These are phyloP conservation scores for Clunio marinus DNA, from an alignment of 2,888 invertebrate species.

Conservation along the genomic window DNA sequence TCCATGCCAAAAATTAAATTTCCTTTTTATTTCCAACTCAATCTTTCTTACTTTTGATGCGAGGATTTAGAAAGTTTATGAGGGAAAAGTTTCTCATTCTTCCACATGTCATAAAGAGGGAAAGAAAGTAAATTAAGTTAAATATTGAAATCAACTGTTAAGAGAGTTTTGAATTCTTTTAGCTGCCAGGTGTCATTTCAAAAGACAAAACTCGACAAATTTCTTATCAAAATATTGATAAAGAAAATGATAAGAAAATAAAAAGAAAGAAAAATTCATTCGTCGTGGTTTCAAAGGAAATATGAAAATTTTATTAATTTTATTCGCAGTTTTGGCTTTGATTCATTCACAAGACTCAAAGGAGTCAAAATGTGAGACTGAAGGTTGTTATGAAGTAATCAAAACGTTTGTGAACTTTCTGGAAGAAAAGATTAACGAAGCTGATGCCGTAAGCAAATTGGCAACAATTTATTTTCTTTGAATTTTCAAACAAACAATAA, in stretches of 20 bases:
- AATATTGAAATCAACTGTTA: conserved; percentile 2
- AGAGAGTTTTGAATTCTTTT: not conserved
- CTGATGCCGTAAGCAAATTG: conserved; percentile 17
- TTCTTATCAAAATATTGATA: conserved; percentile 13
- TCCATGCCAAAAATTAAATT: not conserved
- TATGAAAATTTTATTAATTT: not conserved
- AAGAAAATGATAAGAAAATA: not conserved
- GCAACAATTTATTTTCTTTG: not conserved
- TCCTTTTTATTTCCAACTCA: not conserved
- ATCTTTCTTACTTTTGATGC: not conserved
- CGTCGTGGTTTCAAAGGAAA: not conserved
- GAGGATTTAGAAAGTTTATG: not conserved
- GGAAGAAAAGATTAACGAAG: conserved; percentile 20
- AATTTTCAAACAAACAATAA: not conserved
- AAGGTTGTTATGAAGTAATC: conserved; percentile 35
- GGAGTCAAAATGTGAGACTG: conserved; percentile 14
- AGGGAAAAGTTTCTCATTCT: not conserved
- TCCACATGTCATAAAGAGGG: not conserved
- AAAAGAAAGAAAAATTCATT: not conserved
- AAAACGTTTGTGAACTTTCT: conserved; percentile 28
- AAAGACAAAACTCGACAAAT: not conserved
- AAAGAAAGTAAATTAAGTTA: conserved; percentile 3
- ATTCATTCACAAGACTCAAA: not conserved
- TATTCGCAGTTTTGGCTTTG: not conserved
- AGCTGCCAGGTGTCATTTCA: conserved; percentile 8